These are phyloP conservation scores for Sebastes minor DNA, from an alignment of 2,797 vertebrate genomes.

Conservation along the genomic window DNA sequence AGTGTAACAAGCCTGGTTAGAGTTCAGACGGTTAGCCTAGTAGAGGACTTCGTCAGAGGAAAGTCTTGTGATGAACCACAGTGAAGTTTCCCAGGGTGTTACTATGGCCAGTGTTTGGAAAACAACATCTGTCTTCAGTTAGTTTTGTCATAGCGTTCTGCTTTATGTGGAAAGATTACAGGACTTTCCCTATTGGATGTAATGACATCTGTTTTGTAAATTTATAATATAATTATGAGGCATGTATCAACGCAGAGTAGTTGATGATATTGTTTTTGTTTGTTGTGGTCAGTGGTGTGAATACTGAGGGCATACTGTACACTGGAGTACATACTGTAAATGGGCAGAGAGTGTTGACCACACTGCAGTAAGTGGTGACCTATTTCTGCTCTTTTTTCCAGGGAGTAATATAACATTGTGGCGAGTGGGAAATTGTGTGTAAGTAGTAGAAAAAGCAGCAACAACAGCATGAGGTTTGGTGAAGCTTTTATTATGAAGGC, in stretches of 20 bases:
- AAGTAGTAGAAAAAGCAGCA: neutral
- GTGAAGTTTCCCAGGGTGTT: constrained; percentile 38
- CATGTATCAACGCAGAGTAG: neutral
- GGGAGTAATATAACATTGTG: neutral
- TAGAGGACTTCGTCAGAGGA: neutral
- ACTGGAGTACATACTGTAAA: neutral
- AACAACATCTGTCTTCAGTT: constrained; percentile 76
- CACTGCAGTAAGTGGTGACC: neutral
- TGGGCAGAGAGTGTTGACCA: neutral
- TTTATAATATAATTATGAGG: neutral
- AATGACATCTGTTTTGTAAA: neutral
- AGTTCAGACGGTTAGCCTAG: neutral
- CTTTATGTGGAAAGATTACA: constrained; percentile 41
- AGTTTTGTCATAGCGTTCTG: constrained; percentile 14
- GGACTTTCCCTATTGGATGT: constrained; percentile 20
- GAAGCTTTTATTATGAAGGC: neutral
- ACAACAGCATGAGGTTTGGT: neutral
- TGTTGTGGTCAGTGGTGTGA: neutral
- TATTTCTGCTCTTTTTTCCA: neutral
- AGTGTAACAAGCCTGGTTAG: neutral
- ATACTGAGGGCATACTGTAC: neutral
- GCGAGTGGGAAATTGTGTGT: neutral
- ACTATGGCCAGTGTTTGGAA: constrained; percentile 64
- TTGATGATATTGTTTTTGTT: neutral
- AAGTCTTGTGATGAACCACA: constrained; percentile 7